These are phyloP conservation scores for Phengaris arion DNA, from an alignment of 2,888 invertebrate species.

Conservation along the genomic window DNA sequence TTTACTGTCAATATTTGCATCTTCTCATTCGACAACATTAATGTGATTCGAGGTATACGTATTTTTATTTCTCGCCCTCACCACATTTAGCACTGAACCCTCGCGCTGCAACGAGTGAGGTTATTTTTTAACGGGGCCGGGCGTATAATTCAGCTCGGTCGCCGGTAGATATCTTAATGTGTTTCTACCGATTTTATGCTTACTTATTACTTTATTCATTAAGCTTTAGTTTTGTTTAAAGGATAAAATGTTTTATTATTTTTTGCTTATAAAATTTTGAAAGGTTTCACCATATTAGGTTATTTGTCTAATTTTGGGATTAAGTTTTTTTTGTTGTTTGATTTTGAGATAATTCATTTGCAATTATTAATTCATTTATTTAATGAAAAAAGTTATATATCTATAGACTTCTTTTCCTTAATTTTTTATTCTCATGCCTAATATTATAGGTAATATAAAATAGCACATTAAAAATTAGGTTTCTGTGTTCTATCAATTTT, in stretches of 20 bases:
- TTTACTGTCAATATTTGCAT: no score
- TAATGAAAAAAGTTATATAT: no score
- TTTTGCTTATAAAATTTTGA: background rate
- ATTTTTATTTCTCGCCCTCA: no score
- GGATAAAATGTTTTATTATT: no score
- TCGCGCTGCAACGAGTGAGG: constrained; percentile 36
- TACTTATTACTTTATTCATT: constrained; percentile 21
- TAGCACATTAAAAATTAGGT: background rate
- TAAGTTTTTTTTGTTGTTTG: no score
- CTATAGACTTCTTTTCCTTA: no score
- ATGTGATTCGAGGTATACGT: no score
- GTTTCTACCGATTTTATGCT: constrained; percentile 47
- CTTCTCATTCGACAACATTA: no score
- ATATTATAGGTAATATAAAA: no score
- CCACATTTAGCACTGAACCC: constrained; percentile 41
- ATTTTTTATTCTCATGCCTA: no score
- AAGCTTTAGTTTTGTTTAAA: background rate
- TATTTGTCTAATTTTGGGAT: background rate
- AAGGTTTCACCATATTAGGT: background rate
- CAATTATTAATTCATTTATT: no score
- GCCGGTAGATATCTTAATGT: constrained; percentile 61
- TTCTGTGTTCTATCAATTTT: constrained; percentile 4
- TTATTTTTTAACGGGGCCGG: constrained; percentile 56
- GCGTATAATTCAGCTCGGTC: constrained; percentile 70
- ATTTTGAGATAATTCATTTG: no score